Evolutionary conservation across 2,113 vertebrate species (phyloP), one percentile per base, ranked within the genome.

Genomic region (Erythrocercus mccallii): DNA sequence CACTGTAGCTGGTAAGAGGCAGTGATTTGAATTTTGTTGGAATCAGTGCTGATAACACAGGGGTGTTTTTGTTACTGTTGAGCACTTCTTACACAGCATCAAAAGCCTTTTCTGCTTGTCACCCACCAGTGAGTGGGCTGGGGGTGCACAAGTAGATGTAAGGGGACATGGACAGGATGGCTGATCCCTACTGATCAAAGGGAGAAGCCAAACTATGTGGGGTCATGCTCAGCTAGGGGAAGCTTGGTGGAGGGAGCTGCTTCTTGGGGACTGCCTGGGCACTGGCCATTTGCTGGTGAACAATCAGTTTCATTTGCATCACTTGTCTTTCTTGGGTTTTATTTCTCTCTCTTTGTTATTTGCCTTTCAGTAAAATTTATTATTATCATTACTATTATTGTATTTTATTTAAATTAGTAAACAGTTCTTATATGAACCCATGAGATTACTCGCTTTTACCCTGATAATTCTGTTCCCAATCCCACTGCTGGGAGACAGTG

Each of bases 161-260:
- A n/a, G 35, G 19, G 9, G 24, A 48, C 4, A 31, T 15, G 50
- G 23, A 2, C 3, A 24, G 56, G 27, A 58, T 0, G 2, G n/a
- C 47, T 47, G 70, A 53, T 30, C 38, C n/a, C 73, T 18, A 5
- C 9, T 11, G 31, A 58, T 2, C 31, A 21, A 44, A 58, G 27
- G 15, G 45, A 65, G 50, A 76, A 22, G 16, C 31, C 21, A 58
- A 8, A 27, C 6, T 35, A 1, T 8, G 1, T 8, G 18, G 2
- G 11, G 5, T 6, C 15, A 15, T 35, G 27, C 17, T 74, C 31
- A 76, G 11, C 8, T 14, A 12, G 28, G 9, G 6, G 5, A 51
- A 69, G n/a, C 44, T 42, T 58, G 9, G 17, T 9, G 1, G 31
- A 50, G 15, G 4, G 6, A 44, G 5, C 10, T 37, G 27, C 21